A percentile compares a stretch with the other conserved stretches of the same genome.
Conservation (phyloP, 2,888 invertebrate genomes). For the Sesamia inferens region DNA sequence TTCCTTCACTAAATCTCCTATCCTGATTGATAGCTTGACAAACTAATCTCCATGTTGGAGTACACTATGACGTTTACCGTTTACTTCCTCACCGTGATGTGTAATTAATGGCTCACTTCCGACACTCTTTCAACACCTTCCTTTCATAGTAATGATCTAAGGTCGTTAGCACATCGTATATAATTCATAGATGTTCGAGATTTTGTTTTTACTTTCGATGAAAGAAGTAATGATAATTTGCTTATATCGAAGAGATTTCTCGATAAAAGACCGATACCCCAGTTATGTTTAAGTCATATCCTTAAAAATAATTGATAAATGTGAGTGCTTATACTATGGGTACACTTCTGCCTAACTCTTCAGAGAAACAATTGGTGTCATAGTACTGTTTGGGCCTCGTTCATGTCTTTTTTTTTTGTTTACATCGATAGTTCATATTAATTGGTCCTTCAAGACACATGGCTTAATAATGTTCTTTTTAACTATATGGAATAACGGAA, state of each 20-base stretch:
- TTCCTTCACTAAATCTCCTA: not conserved
- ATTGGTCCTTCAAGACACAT: not conserved
- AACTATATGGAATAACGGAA: slow-evolving; percentile 4
- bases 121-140: slow-evolving; percentile 50
- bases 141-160: slow-evolving; percentile 45
- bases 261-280: not conserved
- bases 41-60: slow-evolving; percentile 19
- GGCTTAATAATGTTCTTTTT: slow-evolving; percentile 7
- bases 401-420: not conserved
- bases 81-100: slow-evolving; percentile 31
- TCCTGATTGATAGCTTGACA: slow-evolving; percentile 24
- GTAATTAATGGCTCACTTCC: slow-evolving; percentile 47
- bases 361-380: not conserved
- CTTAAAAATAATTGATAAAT: too few species aligned
- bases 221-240: not conserved
- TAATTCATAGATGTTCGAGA: slow-evolving; percentile 10
- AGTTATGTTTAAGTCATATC: too few species aligned
- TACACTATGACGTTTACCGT: slow-evolving; percentile 15
- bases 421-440: not conserved
- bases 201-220: slow-evolving; percentile 17
- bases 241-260: not conserved
- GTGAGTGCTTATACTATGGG: too few species aligned
- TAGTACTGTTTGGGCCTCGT: not conserved
- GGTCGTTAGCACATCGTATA: slow-evolving; percentile 21
- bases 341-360: too few species aligned